Base-by-base conservation (phyloP, 2,113 vertebrate genomes). In the Oreotrochilus melanogaster region DNA sequence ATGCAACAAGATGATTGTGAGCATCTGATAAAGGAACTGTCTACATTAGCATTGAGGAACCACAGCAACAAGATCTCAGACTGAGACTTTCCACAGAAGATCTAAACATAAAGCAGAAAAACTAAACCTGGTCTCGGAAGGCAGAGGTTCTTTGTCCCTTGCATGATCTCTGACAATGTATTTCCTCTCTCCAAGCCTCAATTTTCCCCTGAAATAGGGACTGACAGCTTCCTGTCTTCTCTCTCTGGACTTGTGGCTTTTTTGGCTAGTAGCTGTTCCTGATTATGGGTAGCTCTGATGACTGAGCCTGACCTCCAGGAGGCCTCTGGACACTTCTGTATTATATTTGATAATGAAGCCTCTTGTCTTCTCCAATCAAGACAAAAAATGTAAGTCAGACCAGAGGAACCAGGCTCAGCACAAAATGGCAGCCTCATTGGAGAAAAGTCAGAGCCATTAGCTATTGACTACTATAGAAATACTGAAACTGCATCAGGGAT, bases 401-500 rank as follows among this genome's bases (percentile, higher is more conserved):
- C 65, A 88, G 88, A 92, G 78, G 71, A 92, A 97, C 95, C 78
- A 78, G 87, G 87, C 95, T 97, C 95, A 96, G 94, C 91, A 95
- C 83, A 97, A 97, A 95, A 97, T 88, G 78, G 94, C 85, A 96
- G 71, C 94, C 76, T 90, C 54, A 1, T 74, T 75, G 75, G 71
- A 71, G 86, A 73, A 86, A 91, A 96, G 83, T 79, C 91, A 92
- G 92, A 94, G 88, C 75, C 91, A 95, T 96, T 95, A 96, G 92
- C 94, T 94, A 96, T 95, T 79, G 96, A 94, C 94, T 96, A 43
- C 78, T 92, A 88, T 17, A 88, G 75, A 96, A 95, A 97, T 86
- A 95, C 88, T 92, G 93, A 96, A 96, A 95, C 89, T 92, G 88
- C 94, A 96, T 95, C 84, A 94, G 88, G 93, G 93, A 95, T 96